These are phyloP conservation scores for Poeciliopsis turneri DNA, from an alignment of 2,797 vertebrate species.

Conservation along the genomic window DNA sequence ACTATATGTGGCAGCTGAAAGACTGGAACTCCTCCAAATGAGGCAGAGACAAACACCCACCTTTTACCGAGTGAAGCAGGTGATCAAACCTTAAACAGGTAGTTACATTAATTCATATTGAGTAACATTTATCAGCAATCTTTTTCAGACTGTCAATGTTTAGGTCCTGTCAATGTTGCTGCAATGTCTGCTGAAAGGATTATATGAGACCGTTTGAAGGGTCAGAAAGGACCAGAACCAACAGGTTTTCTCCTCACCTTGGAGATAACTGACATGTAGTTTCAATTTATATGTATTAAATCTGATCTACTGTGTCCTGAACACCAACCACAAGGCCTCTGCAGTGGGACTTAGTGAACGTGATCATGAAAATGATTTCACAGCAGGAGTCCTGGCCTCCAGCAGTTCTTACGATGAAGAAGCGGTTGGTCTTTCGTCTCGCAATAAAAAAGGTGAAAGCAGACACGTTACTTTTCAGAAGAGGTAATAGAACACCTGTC, in stretches of 20 bases:
- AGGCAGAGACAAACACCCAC: neutral
- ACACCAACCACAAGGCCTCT: neutral
- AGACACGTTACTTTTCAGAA: slow-evolving; percentile 1
- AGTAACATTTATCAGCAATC: too few species aligned
- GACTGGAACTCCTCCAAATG: neutral
- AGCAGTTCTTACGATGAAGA: slow-evolving; percentile 51
- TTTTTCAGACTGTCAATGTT: neutral
- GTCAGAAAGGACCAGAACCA: slow-evolving; percentile 3
- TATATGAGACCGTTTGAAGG: neutral
- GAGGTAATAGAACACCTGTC: slow-evolving; percentile 25
- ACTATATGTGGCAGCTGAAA: neutral
- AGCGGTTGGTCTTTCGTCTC: slow-evolving; percentile 17
- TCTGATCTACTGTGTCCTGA: slow-evolving; percentile 2
- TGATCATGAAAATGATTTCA: slow-evolving; percentile 57
- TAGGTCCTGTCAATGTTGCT: neutral
- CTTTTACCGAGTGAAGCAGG: neutral
- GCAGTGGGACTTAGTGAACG: slow-evolving; percentile 23
- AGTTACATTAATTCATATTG: too few species aligned
- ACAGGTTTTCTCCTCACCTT: neutral
- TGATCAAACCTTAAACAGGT: neutral
- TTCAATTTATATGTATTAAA: slow-evolving; percentile 12
- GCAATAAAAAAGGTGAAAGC: slow-evolving; percentile 4
- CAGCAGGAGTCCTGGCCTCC: slow-evolving; percentile 43
- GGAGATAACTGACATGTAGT: neutral
- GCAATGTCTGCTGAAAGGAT: neutral